Evolutionary conservation across 2,888 invertebrate genomes (phyloP).

Genomic region (Theodoxus fluviatilis): DNA sequence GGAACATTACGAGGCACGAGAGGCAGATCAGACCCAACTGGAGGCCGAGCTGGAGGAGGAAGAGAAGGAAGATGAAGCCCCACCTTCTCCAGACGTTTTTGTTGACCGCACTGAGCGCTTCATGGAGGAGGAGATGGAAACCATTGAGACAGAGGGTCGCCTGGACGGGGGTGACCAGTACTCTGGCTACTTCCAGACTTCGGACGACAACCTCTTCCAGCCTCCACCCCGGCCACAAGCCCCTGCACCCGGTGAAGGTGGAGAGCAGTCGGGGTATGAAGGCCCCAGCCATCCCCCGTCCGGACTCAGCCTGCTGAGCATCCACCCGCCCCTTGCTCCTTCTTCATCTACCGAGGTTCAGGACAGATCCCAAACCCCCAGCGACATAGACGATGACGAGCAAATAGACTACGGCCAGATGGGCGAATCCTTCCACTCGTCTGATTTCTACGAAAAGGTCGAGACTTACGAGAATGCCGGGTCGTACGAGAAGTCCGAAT

Average conservation of each 20-base stretch:
- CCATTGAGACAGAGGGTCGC: constrained; percentile 19
- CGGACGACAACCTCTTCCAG: too few species aligned
- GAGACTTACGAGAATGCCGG: not conserved
- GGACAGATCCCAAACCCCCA: constrained; percentile 40
- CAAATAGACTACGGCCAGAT: not conserved
- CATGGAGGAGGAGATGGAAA: constrained; percentile 31
- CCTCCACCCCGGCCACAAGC: too few species aligned
- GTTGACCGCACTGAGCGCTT: constrained; percentile 37
- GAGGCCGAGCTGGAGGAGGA: too few species aligned
- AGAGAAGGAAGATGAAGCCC: too few species aligned
- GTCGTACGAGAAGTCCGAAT: constrained; percentile 18
- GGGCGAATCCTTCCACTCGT: not conserved
- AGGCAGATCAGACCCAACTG: too few species aligned
- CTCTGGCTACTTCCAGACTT: too few species aligned
- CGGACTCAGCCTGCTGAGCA: too few species aligned
- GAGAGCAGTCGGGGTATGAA: too few species aligned
- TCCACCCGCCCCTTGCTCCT: constrained; percentile 32
- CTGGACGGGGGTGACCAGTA: too few species aligned
- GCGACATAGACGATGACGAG: constrained; percentile 37
- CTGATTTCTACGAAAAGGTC: constrained; percentile 11
- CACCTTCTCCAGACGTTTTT: constrained; percentile 25
- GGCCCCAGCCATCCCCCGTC: too few species aligned
- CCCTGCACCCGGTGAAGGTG: too few species aligned
- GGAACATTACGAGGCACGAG: too few species aligned
- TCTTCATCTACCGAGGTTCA: constrained; percentile 43